Evolutionary conservation across 2,888 invertebrate species (phyloP).

Genomic region (Pimpla rufipes): DNA sequence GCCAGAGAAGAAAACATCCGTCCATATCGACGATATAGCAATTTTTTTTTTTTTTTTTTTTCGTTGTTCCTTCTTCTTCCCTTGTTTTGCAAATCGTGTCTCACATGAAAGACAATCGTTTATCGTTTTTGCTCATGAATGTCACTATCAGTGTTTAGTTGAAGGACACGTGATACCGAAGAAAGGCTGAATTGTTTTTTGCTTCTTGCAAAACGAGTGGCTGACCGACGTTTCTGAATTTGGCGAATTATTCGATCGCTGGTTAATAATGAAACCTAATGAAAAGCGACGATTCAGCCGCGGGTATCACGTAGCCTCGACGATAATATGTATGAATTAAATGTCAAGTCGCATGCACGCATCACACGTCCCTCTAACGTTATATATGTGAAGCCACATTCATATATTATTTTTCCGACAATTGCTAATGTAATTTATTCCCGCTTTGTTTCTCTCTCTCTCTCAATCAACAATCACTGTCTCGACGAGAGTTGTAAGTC

Average conservation of each 20-base stretch:
- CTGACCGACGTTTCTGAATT: too few relatives aligned
- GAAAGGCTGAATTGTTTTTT: not conserved
- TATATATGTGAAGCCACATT: not conserved
- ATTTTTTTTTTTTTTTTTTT: conserved; percentile 44
- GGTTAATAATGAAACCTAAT: too few relatives aligned
- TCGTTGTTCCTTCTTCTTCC: conserved; percentile 10
- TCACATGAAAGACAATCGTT: conserved; percentile 32
- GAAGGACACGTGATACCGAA: conserved; percentile 31
- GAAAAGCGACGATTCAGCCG: not conserved
- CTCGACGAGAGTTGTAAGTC: too few relatives aligned
- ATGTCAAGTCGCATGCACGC: conserved; percentile 52
- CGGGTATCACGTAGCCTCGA: not conserved
- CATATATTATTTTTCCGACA: conserved; percentile 9
- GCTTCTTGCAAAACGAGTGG: too few relatives aligned
- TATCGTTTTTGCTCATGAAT: conserved; percentile 57
- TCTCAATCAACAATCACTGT: conserved; percentile 24
- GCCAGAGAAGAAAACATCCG: conserved; percentile 34
- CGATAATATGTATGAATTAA: conserved; percentile 35
- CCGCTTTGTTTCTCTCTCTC: conserved; percentile 3
- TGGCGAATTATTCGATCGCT: too few relatives aligned
- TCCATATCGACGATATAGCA: conserved; percentile 2
- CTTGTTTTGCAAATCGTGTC: conserved; percentile 26
- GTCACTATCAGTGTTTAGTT: conserved; percentile 61
- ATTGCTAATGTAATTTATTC: conserved; percentile 31
- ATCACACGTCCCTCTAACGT: conserved; percentile 38